Evolutionary conservation across 2,113 vertebrate species (phyloP).

Genomic region (Psittacula cyanocephala): DNA sequence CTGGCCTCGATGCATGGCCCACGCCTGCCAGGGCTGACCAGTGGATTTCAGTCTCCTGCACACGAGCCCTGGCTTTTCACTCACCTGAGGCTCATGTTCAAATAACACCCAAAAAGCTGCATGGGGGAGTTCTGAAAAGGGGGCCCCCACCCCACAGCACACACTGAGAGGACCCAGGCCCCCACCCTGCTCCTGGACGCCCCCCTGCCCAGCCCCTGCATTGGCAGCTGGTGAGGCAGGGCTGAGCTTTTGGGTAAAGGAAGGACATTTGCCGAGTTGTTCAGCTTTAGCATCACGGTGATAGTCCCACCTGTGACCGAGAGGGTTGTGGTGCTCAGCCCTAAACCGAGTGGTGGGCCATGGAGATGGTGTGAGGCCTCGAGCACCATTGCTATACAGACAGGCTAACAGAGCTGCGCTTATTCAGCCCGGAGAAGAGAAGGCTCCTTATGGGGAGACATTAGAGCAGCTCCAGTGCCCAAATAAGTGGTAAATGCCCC

Average conservation of each 20-base stretch:
- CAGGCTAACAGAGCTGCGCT: not conserved
- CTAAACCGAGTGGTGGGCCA: not conserved
- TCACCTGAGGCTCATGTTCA: not conserved
- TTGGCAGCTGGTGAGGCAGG: rapidly evolving
- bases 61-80: rapidly evolving
- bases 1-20: not conserved
- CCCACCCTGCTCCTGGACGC: rapidly evolving
- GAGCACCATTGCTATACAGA: not conserved
- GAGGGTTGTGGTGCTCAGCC: not conserved
- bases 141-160: not conserved
- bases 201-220: rapidly evolving
- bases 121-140: not conserved
- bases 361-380: not conserved
- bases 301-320: not conserved
- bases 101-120: not conserved
- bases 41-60: not conserved
- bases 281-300: not conserved
- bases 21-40: not conserved
- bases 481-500: not conserved
- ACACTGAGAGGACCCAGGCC: rapidly evolving
- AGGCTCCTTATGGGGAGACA: not conserved
- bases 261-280: rapidly evolving
- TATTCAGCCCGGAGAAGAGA: not conserved
- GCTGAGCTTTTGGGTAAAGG: not conserved
- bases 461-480: not conserved